Base-by-base conservation (phyloP, 2,888 invertebrate genomes). In the Cheilosia vernalis region DNA sequence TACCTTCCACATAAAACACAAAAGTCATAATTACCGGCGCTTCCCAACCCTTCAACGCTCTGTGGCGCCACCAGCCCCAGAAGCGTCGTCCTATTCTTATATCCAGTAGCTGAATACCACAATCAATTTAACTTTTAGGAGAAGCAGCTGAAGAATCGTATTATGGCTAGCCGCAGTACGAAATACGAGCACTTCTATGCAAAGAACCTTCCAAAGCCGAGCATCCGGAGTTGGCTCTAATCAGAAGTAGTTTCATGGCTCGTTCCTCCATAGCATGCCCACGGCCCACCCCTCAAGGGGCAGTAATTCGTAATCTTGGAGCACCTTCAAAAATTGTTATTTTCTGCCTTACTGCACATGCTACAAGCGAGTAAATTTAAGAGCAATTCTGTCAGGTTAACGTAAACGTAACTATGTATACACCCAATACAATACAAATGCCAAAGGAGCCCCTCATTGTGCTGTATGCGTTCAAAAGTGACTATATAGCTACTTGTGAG, bases 241-340 rank as follows among this genome's bases (percentile, higher is more conserved):
- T 72, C 61, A 47, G 66, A 17, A 42, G 30, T 49, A 24, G 56
- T 58, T 58, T 51, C 51, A 64, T 10, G 56, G 51, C 19, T 42
- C 19, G n/a, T 21, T 42, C 21, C 15, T 37, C 49, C 17, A 37
- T 13, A 30, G 2, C 37, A 37, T 13, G n/a, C 21, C 33, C 21
- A 10, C n/a, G 37, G n/a, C 21, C 33, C 21, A 10, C n/a, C 19
- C 37, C 17, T 5, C 3, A 17, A 24, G 15, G 13, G 24, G 49
- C 13, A 40, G 56, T 47, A 63, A 49, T 74, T 64, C 40, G 64
- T 74, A 74, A 74, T 74, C 64, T 64, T 60, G 51, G 17, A 55
- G 61, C 44, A 69, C 67, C 60, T 53, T 67, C 44, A 61, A 77
- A 76, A 77, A 69, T 61, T 60, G 67, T 69, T 77, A 77, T 77